phyloP scores from a whole-genome alignment of 2,888 invertebrate genomes.

The Malachius bipustulatus region DNA sequence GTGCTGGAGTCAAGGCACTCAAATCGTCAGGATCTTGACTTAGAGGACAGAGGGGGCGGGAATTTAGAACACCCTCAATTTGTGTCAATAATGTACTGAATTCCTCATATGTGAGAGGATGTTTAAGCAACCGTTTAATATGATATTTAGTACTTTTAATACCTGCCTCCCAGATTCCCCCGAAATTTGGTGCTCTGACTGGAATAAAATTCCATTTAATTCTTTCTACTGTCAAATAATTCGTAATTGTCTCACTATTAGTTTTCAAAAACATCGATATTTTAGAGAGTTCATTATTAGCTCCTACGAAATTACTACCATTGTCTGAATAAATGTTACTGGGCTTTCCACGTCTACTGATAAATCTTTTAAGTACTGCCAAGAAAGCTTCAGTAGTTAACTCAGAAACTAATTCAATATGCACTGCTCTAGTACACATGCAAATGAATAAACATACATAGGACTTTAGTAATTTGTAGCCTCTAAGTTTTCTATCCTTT shows the following conservation, averaged over 20 bases:
- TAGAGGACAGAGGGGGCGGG: conserved; percentile 22
- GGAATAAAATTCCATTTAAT: conserved; percentile 26
- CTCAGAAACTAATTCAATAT: not conserved
- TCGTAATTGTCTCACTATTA: not conserved
- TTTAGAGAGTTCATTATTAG: conserved; percentile 7
- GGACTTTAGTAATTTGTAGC: not conserved
- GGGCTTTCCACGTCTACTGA: conserved; percentile 14
- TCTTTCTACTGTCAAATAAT: conserved; percentile 12
- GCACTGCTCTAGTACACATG: conserved; percentile 1
- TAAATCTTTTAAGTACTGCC: conserved; percentile 5
- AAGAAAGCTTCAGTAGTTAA: conserved; percentile 5
- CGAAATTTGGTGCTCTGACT: conserved; percentile 24
- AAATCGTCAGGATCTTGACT: conserved; percentile 21
- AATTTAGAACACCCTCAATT: conserved; percentile 26
- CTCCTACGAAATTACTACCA: no score
- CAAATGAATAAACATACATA: not conserved
- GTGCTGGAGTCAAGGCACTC: conserved; percentile 20
- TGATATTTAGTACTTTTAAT: conserved; percentile 24
- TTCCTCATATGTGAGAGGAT: conserved; percentile 21
- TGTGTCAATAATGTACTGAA: conserved; percentile 22
- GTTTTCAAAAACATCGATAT: conserved; percentile 8
- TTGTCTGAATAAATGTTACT: no score
- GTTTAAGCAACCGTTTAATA: conserved; percentile 19
- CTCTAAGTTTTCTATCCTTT: conserved; percentile 1
- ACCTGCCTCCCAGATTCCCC: conserved; percentile 26